Evolutionary conservation across 1,140 invertebrate genomes (phyloP).

Genomic region (Spodoptera litura): DNA sequence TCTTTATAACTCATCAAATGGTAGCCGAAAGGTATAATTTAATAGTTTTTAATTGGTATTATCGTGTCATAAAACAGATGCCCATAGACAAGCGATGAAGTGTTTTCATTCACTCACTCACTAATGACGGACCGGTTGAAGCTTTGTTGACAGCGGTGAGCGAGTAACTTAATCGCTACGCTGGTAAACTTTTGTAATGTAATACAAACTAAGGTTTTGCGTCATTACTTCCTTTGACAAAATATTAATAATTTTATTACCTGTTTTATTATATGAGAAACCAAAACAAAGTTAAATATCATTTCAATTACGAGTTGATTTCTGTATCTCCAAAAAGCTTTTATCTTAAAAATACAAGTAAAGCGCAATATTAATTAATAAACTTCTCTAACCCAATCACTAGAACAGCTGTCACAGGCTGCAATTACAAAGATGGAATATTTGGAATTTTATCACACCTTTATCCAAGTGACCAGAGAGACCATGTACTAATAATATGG

Average conservation of each 20-base stretch:
- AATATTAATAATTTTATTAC: too few relatives aligned
- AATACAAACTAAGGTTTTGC: background rate
- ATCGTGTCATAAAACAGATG: conserved; percentile 79
- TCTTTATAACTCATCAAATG: conserved; percentile 78
- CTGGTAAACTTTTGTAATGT: conserved; percentile 50
- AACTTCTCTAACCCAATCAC: background rate
- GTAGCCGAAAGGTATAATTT: conserved; percentile 77
- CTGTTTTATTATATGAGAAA: too few relatives aligned
- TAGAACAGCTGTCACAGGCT: background rate
- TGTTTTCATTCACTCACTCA: conserved; percentile 70
- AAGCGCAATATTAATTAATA: too few relatives aligned
- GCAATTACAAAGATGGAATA: background rate
- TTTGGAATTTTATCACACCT: conserved; percentile 34
- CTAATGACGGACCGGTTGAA: conserved; percentile 62
- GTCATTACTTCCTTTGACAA: too few relatives aligned
- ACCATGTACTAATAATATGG: conserved; percentile 45
- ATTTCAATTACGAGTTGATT: too few relatives aligned
- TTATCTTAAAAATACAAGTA: too few relatives aligned
- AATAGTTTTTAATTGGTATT: conserved; percentile 84
- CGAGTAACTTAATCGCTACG: conserved; percentile 5
- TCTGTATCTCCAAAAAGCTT: background rate
- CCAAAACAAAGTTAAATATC: too few relatives aligned
- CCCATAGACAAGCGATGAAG: conserved; percentile 73
- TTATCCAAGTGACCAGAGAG: background rate
- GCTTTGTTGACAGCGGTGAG: conserved; percentile 34